phyloP scores from a whole-genome alignment of 2,113 vertebrate genomes.

The Malurus melanocephalus region DNA sequence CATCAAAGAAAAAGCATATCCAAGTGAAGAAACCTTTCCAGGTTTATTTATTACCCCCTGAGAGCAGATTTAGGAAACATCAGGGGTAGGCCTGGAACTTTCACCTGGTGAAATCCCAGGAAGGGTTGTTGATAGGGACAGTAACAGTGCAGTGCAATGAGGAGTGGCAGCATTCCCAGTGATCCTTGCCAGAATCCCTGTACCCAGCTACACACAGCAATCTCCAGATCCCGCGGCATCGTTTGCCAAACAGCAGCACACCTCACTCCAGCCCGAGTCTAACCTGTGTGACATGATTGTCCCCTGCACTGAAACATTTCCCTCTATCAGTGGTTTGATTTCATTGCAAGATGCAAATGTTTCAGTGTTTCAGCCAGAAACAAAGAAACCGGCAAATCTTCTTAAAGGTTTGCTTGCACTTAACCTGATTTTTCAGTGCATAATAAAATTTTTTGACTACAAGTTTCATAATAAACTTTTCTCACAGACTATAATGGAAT shows the following conservation, averaged over 20 bases:
- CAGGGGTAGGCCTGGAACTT: background rate
- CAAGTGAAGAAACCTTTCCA: background rate
- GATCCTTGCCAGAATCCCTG: background rate
- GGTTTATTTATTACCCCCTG: background rate
- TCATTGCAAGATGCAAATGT: background rate
- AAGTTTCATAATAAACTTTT: background rate
- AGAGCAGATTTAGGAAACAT: background rate
- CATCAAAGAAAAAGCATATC: background rate
- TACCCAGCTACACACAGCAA: background rate
- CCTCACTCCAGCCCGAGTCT: background rate
- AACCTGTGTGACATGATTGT: background rate
- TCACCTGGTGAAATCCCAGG: background rate
- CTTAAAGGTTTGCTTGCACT: background rate
- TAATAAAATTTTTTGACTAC: background rate
- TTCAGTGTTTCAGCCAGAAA: background rate
- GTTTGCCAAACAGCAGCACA: background rate
- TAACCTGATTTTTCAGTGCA: background rate
- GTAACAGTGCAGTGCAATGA: background rate
- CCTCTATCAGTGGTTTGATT: background rate
- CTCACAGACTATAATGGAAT: background rate
- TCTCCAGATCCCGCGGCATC: background rate
- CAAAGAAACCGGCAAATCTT: background rate
- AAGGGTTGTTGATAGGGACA: background rate
- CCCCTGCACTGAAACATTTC: background rate
- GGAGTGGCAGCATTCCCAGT: background rate